A percentile compares a stretch with the other conserved stretches of the same genome.
Evolutionary conservation across 2,888 invertebrate species (phyloP).

Genomic region (Syrphus vitripennis): DNA sequence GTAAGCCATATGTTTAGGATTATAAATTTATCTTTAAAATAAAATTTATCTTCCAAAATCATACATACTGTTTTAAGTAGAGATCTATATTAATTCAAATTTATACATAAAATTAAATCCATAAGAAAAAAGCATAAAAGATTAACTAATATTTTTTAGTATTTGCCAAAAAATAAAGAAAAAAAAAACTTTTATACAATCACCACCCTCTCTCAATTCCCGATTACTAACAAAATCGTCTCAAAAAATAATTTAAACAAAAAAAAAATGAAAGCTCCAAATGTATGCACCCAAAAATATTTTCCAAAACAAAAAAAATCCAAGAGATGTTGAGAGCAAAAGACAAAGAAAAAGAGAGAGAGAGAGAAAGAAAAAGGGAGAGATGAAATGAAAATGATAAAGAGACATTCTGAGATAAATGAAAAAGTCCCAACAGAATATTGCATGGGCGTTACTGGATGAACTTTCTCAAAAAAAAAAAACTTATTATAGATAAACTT

Average conservation of each 20-base stretch:
- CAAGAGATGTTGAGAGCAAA: neutral
- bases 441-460: slow-evolving; percentile 67
- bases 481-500: neutral
- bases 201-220: neutral
- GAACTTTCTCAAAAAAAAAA: slow-evolving; percentile 20
- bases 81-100: too few species aligned
- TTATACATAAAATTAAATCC: too few species aligned
- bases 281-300: neutral
- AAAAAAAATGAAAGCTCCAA: neutral
- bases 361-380: neutral
- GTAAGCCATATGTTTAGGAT: too few species aligned
- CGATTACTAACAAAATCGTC: neutral
- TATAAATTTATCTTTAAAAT: neutral
- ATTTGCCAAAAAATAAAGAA: neutral
- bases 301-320: neutral
- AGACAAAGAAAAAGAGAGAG: neutral
- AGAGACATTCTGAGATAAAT: neutral
- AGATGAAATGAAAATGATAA: too few species aligned
- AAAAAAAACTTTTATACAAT: neutral
- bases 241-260: too few species aligned
- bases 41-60: neutral
- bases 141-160: neutral
- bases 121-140: neutral
- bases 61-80: too few species aligned
- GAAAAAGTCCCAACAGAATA: slow-evolving; percentile 14